Conservation (phyloP, 2,113 vertebrate genomes). For the Sprattus sprattus region DNA sequence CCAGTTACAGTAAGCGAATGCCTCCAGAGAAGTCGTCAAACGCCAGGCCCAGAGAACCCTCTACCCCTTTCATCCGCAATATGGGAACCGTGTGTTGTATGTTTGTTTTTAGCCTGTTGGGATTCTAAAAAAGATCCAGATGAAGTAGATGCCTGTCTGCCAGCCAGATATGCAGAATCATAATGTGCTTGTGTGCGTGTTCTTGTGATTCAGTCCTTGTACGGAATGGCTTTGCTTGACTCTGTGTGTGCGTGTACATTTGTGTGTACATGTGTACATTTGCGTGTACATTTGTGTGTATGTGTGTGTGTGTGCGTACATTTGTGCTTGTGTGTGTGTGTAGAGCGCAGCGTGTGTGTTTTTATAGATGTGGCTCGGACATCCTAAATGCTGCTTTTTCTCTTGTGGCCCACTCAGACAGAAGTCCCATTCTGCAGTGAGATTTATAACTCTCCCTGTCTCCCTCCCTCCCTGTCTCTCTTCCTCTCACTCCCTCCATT, state of each 20-base stretch:
- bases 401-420: constrained; percentile 13
- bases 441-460: background rate
- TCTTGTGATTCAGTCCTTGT: background rate
- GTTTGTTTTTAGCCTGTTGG: background rate
- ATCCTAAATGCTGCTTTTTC: constrained; percentile 18
- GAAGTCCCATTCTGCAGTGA: constrained; percentile 17
- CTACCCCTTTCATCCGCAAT: background rate
- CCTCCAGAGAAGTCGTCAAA: background rate
- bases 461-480: background rate
- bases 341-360: background rate
- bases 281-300: background rate
- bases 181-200: background rate
- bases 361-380: constrained; percentile 19
- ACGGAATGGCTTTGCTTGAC: background rate
- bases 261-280: no score
- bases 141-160: background rate
- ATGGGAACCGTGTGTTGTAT: background rate
- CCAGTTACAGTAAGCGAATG: background rate
- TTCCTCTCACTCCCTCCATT: background rate
- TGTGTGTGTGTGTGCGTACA: background rate
- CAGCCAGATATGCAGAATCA: constrained; percentile 2
- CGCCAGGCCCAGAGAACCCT: background rate
- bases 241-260: background rate
- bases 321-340: background rate
- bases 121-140: background rate